phyloP scores from a whole-genome alignment of 2,797 vertebrate species.

The Australoheros facetus region DNA sequence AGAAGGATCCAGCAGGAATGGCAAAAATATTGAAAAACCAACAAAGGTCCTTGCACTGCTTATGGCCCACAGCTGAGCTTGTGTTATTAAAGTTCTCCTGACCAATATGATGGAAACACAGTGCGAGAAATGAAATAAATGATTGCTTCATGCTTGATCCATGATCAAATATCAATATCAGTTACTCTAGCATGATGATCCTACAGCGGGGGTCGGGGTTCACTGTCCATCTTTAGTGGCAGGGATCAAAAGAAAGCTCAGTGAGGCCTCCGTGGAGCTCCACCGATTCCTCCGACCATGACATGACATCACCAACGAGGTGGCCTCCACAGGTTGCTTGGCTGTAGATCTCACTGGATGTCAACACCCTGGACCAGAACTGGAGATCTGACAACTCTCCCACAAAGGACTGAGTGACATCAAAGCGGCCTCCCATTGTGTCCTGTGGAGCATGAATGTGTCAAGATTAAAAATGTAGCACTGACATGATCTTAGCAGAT shows the following conservation, averaged over 20 bases:
- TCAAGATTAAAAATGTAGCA: not conserved
- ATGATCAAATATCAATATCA: not conserved
- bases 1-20: conserved; percentile 39
- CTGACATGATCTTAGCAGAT: not conserved
- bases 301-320: conserved; percentile 79
- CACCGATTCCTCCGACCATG: conserved; percentile 80
- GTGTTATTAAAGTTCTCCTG: not conserved
- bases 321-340: conserved; percentile 80
- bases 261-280: conserved; percentile 86
- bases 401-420: conserved; percentile 86
- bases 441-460: conserved; percentile 70
- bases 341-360: conserved; percentile 78
- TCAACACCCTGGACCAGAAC: conserved; percentile 86
- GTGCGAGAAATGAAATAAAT: not conserved
- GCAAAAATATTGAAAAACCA: conserved; percentile 6
- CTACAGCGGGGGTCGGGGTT: not conserved
- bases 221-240: conserved; percentile 68
- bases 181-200: not conserved
- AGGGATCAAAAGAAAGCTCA: conserved; percentile 83
- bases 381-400: conserved; percentile 86
- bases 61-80: not conserved
- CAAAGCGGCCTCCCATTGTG: conserved; percentile 85
- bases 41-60: conserved; percentile 5
- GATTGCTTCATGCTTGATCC: not conserved
- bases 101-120: not conserved